Evolutionary conservation across 2,113 vertebrate genomes (phyloP).

Genomic region (Nibea coibor): DNA sequence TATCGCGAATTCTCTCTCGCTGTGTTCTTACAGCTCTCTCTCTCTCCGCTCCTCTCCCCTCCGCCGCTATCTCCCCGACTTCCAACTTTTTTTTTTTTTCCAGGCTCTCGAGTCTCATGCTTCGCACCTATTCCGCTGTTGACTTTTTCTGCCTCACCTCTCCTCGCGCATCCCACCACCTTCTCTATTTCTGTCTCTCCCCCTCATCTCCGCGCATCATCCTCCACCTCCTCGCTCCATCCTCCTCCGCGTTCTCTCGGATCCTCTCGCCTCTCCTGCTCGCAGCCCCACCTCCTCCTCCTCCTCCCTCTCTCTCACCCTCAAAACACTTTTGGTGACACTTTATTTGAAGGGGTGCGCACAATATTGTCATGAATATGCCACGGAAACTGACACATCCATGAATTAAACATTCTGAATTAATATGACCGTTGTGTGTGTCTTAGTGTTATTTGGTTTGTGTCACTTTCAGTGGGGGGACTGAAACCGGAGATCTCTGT

Average conservation of each 20-base stretch:
- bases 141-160: conserved; percentile 37
- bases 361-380: background rate
- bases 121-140: conserved; percentile 28
- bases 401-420: conserved; percentile 2
- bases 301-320: conserved; percentile 8
- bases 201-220: background rate
- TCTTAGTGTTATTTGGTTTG: background rate
- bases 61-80: background rate
- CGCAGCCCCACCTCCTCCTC: background rate
- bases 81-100: background rate
- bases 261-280: conserved; percentile 25
- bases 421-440: background rate
- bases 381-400: background rate
- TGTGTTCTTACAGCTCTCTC: conserved; percentile 3
- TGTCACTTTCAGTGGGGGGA: background rate
- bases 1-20: background rate
- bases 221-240: background rate
- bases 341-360: conserved; percentile 14
- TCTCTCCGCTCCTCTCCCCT: background rate
- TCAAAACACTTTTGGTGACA: conserved; percentile 30
- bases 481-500: background rate
- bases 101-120: conserved; percentile 12
- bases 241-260: conserved; percentile 27
- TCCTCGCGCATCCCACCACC: conserved; percentile 23
- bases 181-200: conserved; percentile 47